Conservation (phyloP, 2,888 invertebrate species). For the Orthonychiurus folsomi region DNA sequence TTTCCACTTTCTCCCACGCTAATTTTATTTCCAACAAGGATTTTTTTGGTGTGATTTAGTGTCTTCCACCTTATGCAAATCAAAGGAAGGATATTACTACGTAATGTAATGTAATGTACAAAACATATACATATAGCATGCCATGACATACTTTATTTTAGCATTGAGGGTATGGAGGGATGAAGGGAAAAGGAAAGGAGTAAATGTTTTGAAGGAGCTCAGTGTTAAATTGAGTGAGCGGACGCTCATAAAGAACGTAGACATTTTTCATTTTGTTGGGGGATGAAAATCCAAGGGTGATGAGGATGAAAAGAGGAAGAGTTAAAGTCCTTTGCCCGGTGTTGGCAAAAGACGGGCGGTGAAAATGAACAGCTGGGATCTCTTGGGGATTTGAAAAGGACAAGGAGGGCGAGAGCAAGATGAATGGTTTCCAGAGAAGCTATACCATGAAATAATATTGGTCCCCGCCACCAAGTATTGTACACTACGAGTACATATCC, state of each 20-base stretch:
- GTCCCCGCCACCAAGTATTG: background rate
- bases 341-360: background rate
- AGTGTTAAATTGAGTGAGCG: background rate
- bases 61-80: too few relatives aligned
- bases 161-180: background rate
- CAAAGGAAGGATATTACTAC: too few relatives aligned
- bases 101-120: too few relatives aligned
- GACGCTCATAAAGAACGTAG: background rate
- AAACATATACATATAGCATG: too few relatives aligned
- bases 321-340: background rate
- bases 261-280: background rate
- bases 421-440: background rate
- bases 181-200: background rate
- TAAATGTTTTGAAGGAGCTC: background rate
- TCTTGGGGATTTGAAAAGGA: background rate
- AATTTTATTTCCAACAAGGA: slow-evolving; percentile 1
- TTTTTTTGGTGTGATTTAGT: too few relatives aligned
- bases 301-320: background rate
- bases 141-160: too few relatives aligned
- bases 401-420: background rate
- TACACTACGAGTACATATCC: background rate
- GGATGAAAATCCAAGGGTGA: background rate
- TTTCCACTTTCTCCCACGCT: background rate
- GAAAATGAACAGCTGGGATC: slow-evolving; percentile 1
- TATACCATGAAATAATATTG: background rate